phyloP scores from a whole-genome alignment of 2,113 vertebrate genomes.

The Malurus melanocephalus region DNA sequence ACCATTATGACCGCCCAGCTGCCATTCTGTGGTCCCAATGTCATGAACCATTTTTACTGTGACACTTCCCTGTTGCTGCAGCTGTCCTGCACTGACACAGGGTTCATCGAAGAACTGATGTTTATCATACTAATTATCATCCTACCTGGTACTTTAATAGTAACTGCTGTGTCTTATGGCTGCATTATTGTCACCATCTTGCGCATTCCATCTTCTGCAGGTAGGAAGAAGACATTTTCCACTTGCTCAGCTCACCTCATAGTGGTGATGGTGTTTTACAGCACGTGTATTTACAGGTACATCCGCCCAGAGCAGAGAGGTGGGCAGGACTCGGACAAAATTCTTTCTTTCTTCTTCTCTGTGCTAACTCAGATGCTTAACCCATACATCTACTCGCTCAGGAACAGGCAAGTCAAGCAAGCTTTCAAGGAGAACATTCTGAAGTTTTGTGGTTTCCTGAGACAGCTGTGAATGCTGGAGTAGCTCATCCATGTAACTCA shows the following conservation, averaged over 20 bases:
- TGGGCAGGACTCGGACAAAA: slow-evolving; percentile 30
- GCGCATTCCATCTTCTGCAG: slow-evolving; percentile 6
- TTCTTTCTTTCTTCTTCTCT: slow-evolving; percentile 48
- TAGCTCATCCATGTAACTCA: neutral
- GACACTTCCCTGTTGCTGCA: neutral
- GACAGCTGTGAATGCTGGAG: rapidly evolving
- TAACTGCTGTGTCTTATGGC: slow-evolving; percentile 24
- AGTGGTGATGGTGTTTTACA: slow-evolving; percentile 42
- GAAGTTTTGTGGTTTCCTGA: neutral
- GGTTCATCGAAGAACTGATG: neutral
- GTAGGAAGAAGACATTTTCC: slow-evolving; percentile 45
- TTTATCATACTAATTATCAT: neutral
- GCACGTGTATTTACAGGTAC: slow-evolving; percentile 47
- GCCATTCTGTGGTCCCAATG: slow-evolving; percentile 23
- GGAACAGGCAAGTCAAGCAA: slow-evolving; percentile 10
- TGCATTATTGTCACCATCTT: slow-evolving; percentile 31
- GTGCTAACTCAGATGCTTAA: slow-evolving; percentile 51
- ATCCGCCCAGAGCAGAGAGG: neutral
- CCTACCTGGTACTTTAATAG: neutral
- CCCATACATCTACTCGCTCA: slow-evolving; percentile 15
- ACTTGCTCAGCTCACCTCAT: slow-evolving; percentile 56
- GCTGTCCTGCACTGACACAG: neutral
- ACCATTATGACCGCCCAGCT: neutral
- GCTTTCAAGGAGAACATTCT: neutral
- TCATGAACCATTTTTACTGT: slow-evolving; percentile 42